Conservation (phyloP, 2,113 vertebrate genomes). For the Vicugna pacos region DNA sequence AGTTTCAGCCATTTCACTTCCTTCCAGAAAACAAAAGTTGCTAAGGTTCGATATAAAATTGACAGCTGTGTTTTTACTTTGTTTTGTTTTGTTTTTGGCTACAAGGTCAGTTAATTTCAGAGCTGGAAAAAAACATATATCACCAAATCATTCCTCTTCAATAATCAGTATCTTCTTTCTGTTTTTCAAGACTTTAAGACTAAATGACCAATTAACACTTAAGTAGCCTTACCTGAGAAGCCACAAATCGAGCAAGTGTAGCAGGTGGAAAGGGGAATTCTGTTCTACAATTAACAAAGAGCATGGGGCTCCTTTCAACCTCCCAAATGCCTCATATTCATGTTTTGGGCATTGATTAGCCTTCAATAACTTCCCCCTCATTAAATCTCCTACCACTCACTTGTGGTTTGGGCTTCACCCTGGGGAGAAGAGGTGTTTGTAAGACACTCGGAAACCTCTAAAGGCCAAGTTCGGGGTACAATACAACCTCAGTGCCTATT, state of each 20-base stretch:
- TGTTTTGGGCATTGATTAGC: neutral
- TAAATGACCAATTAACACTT: conserved; percentile 43
- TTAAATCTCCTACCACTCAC: conserved; percentile 32
- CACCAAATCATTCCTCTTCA: conserved; percentile 33
- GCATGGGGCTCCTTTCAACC: neutral
- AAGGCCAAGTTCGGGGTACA: neutral
- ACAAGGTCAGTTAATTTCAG: conserved; percentile 24
- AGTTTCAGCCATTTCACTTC: conserved; percentile 32
- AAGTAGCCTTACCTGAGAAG: neutral
- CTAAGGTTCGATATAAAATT: neutral
- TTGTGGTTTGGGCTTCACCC: conserved; percentile 18
- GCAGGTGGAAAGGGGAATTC: neutral
- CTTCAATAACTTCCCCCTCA: conserved; percentile 10
- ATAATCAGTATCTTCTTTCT: conserved; percentile 12
- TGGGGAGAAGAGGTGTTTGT: neutral
- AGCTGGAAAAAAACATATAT: neutral
- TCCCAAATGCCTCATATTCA: neutral
- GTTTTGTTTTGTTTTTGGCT: neutral
- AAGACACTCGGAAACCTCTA: conserved; percentile 17
- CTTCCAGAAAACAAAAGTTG: conserved; percentile 51
- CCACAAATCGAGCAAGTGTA: neutral
- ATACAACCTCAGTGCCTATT: neutral
- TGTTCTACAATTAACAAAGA: neutral
- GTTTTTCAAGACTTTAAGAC: conserved; percentile 44
- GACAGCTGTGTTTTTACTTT: neutral